Percentiles rank a stretch among this genome's conserved stretches.
Conservation (phyloP, 2,113 vertebrate genomes). For the Tragelaphus scriptus region DNA sequence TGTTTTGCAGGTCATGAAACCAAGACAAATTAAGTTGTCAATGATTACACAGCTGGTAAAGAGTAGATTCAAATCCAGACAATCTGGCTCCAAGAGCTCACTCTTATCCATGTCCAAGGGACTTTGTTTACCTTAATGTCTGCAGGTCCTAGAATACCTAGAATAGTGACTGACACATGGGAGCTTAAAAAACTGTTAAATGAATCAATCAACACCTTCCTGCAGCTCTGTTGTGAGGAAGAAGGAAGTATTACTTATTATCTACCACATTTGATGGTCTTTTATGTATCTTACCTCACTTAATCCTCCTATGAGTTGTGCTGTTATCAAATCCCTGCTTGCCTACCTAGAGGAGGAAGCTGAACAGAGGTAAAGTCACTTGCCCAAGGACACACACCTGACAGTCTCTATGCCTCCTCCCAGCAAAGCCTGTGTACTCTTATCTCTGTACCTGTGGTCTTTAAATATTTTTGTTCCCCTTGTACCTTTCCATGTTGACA, state of each 20-base stretch:
- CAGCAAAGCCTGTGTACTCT: neutral
- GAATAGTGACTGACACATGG: neutral
- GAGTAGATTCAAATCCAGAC: neutral
- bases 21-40: neutral
- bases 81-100: neutral
- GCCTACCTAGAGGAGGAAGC: neutral
- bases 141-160: neutral
- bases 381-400: neutral
- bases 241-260: neutral
- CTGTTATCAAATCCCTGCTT: neutral
- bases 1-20: neutral
- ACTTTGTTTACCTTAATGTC: neutral
- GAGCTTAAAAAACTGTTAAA: slow-evolving; percentile 5
- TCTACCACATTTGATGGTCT: neutral
- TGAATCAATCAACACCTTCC: neutral
- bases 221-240: neutral
- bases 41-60: slow-evolving; percentile 7
- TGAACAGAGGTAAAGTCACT: neutral
- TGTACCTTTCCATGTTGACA: neutral
- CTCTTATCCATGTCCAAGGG: neutral
- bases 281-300: neutral
- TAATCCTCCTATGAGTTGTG: neutral
- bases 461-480: neutral
- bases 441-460: neutral
- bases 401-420: neutral